Evolutionary conservation across 1,140 invertebrate species (phyloP).

Genomic region (Conopomorpha cramerella): DNA sequence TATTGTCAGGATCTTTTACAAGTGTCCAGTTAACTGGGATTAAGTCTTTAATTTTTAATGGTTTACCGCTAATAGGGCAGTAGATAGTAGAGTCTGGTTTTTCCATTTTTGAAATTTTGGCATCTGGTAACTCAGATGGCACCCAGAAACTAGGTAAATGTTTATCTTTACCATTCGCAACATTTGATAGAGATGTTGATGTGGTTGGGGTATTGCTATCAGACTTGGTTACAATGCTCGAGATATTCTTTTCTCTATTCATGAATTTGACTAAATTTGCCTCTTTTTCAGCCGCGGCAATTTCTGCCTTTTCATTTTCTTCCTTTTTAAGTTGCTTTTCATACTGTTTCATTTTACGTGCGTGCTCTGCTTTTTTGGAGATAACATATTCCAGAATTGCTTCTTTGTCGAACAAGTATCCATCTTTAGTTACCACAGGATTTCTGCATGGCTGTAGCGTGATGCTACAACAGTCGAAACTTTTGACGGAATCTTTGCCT

Average conservation of each 20-base stretch:
- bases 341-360: constrained; percentile 89
- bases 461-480: constrained; percentile 97
- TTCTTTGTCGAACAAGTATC: constrained; percentile 97
- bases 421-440: constrained; percentile 86
- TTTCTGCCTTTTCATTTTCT: constrained; percentile 60
- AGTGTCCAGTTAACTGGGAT: constrained; percentile 93
- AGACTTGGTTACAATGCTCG: constrained; percentile 22
- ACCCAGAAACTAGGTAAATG: constrained; percentile 96
- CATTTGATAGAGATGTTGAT: constrained; percentile 45
- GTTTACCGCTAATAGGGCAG: constrained; percentile 91
- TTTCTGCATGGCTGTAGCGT: constrained; percentile 94
- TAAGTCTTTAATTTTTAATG: constrained; percentile 89
- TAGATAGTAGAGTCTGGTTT: constrained; percentile 93
- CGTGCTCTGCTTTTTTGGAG: constrained; percentile 92
- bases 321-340: constrained; percentile 85
- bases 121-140: constrained; percentile 89
- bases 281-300: constrained; percentile 69
- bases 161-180: constrained; percentile 46
- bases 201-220: constrained; percentile 9
- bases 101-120: constrained; percentile 70
- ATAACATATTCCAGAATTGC: constrained; percentile 95
- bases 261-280: constrained; percentile 64
- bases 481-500: constrained; percentile 96
- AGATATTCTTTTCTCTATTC: constrained; percentile 76
- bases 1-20: constrained; percentile 84